Evolutionary conservation across 2,113 vertebrate species (phyloP).

Genomic region (Hippoglossus stenolepis): DNA sequence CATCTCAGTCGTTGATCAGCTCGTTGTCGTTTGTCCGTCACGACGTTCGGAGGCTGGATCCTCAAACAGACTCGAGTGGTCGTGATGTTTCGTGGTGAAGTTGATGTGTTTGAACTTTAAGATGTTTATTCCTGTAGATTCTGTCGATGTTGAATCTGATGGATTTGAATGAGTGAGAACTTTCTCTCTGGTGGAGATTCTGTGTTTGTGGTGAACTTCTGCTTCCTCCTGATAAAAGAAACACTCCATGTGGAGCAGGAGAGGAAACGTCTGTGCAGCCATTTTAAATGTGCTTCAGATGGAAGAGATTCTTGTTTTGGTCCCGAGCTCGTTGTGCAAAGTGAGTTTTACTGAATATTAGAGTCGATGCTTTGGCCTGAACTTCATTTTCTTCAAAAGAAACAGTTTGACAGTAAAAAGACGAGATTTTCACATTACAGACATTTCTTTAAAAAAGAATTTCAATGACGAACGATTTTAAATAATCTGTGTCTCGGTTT

Average conservation of each 20-base stretch:
- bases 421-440: too few species aligned
- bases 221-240: conserved; percentile 19
- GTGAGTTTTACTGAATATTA: not conserved
- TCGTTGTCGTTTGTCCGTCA: conserved; percentile 14
- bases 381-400: not conserved
- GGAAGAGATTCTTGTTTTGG: conserved; percentile 11
- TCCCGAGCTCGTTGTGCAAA: conserved; percentile 7
- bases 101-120: conserved; percentile 12
- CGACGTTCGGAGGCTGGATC: conserved; percentile 59
- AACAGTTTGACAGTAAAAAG: conserved; percentile 1
- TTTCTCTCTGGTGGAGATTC: conserved; percentile 9
- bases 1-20: conserved; percentile 23
- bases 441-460: not conserved
- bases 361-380: not conserved
- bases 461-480: not conserved
- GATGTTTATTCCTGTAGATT: conserved; percentile 16
- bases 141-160: conserved; percentile 17
- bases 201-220: conserved; percentile 6
- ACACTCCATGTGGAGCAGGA: conserved; percentile 1
- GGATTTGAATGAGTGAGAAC: conserved; percentile 19
- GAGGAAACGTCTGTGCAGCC: conserved; percentile 35
- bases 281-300: conserved; percentile 50
- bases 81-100: conserved; percentile 20
- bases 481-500: too few species aligned
- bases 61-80: conserved; percentile 20